These are phyloP conservation scores for Macrotis lagotis DNA, from an alignment of 2,113 vertebrate genomes.

Conservation along the genomic window DNA sequence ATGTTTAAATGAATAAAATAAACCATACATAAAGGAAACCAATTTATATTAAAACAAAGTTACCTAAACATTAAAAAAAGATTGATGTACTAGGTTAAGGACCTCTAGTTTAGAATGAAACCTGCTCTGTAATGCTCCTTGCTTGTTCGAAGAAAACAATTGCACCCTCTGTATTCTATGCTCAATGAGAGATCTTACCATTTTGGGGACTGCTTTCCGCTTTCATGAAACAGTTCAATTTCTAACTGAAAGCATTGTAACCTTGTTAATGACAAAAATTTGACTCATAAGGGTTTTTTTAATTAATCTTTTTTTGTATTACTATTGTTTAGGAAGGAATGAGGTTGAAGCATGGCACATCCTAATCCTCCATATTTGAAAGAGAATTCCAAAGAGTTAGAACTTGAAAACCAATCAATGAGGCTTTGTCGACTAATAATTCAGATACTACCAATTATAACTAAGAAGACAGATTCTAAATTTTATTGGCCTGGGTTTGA, in stretches of 20 bases:
- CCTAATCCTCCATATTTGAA: not conserved
- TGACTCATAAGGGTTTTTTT: not conserved
- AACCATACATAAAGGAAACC: not conserved
- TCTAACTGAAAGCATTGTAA: not conserved
- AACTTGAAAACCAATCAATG: not conserved
- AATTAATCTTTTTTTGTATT: not conserved
- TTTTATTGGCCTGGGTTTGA: not conserved
- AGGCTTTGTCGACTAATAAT: not conserved
- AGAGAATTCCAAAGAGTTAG: not conserved
- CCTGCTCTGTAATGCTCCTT: not conserved
- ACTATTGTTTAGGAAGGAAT: not conserved
- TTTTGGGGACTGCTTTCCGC: not conserved
- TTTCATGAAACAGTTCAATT: not conserved
- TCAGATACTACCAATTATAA: not conserved
- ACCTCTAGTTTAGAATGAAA: not conserved
- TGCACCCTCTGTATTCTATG: not conserved
- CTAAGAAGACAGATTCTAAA: not conserved
- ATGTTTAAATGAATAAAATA: not conserved
- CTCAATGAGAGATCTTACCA: not conserved
- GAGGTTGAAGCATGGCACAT: not conserved
- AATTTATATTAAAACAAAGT: not conserved
- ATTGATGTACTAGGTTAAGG: not conserved
- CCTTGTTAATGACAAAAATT: not conserved
- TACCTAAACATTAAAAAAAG: not conserved
- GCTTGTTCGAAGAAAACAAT: not conserved